Evolutionary conservation across 2,888 invertebrate genomes (phyloP).

Genomic region (Pardosa pseudoannulata): DNA sequence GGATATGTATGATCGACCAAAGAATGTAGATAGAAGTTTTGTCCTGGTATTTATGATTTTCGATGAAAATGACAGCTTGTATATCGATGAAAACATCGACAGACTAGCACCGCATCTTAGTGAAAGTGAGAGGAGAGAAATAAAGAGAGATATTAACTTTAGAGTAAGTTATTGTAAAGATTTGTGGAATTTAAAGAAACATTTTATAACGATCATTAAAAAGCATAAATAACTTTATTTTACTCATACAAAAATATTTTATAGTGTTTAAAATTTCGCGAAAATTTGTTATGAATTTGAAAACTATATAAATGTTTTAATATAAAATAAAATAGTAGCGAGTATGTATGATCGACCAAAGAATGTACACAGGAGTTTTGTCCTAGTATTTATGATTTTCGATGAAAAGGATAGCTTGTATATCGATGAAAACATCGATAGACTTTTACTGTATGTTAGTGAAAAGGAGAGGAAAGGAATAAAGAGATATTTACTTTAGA

Average conservation of each 20-base stretch:
- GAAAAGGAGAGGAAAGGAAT: conserved; percentile 53
- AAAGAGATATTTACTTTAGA: conserved; percentile 56
- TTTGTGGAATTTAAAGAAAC: too few relatives aligned
- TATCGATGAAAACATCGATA: conserved; percentile 75
- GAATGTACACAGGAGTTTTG: conserved; percentile 75
- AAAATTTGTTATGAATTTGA: too few relatives aligned
- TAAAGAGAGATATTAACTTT: conserved; percentile 58
- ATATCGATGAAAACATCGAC: conserved; percentile 75
- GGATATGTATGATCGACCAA: conserved; percentile 61
- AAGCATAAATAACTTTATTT: too few relatives aligned
- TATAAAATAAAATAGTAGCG: too few relatives aligned
- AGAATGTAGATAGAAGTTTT: conserved; percentile 75
- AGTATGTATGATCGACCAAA: conserved; percentile 54
- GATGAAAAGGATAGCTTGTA: conserved; percentile 76
- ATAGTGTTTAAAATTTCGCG: too few relatives aligned
- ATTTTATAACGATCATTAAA: too few relatives aligned
- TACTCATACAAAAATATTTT: too few relatives aligned
- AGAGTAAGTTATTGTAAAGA: conserved; percentile 68
- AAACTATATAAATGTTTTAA: too few relatives aligned
- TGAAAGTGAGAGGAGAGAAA: conserved; percentile 45
- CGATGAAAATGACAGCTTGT: conserved; percentile 76
- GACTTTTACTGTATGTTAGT: conserved; percentile 72
- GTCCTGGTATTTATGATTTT: conserved; percentile 75
- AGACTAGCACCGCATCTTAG: conserved; percentile 72
- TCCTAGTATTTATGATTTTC: conserved; percentile 75